Percentiles rank a stretch among this genome's conserved stretches.
phyloP scores from a whole-genome alignment of 37 sponge, comb jelly and placozoan species.

The Mnemiopsis leidyi region DNA sequence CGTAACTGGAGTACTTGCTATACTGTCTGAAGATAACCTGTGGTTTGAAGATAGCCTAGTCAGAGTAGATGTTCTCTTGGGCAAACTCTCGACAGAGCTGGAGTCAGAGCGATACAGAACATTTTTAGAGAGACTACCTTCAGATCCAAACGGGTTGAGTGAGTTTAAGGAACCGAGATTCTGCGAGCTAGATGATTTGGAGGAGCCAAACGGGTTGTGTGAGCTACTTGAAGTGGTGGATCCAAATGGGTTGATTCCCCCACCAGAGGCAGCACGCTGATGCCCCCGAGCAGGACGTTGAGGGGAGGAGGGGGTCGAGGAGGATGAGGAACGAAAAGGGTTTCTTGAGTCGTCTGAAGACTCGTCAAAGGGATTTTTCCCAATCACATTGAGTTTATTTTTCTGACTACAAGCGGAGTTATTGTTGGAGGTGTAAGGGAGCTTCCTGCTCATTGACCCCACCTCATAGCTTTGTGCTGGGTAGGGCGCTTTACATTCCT shows the following conservation, averaged over 20 bases:
- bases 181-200: not conserved
- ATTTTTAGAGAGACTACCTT: not conserved
- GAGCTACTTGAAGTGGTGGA: constrained; percentile 13
- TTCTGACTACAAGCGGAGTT: not conserved
- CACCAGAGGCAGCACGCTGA: not conserved
- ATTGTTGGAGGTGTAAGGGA: not conserved
- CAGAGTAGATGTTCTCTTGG: not conserved
- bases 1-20: not conserved
- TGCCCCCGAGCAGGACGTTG: not conserved
- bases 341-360: not conserved
- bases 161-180: not conserved
- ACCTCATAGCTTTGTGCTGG: too few relatives aligned
- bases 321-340: constrained; percentile 8
- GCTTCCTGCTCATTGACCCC: not conserved
- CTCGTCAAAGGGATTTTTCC: constrained; percentile 13
- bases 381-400: not conserved
- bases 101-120: not conserved
- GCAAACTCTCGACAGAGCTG: not conserved
- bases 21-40: not conserved
- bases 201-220: constrained; percentile 17
- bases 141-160: constrained; percentile 28
- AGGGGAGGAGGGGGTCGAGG: constrained; percentile 9
- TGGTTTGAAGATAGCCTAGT: not conserved
- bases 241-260: constrained; percentile 10
- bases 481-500: too few relatives aligned